Percentiles rank a stretch among this genome's conserved stretches.
Conservation (phyloP, 92 coral and sea anemone genomes). For the Zoanthus sociatus region DNA sequence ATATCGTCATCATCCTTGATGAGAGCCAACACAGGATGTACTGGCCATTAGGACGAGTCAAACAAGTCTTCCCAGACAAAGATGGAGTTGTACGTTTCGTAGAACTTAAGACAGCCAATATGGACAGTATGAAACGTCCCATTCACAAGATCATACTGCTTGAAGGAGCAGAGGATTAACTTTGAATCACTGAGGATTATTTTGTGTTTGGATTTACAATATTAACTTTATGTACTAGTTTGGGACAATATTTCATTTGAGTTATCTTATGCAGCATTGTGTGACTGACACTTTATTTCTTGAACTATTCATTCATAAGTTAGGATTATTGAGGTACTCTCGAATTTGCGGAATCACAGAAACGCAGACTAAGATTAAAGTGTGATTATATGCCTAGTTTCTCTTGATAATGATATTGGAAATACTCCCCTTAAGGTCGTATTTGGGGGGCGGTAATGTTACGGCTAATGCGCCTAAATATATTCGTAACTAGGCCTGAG, state of each 20-base stretch:
- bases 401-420: constrained; percentile 15
- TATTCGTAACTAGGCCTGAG: too few relatives aligned
- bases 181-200: not conserved
- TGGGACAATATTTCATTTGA: constrained; percentile 15
- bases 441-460: too few relatives aligned
- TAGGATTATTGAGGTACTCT: constrained; percentile 10
- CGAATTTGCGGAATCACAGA: not conserved
- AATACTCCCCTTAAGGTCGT: constrained; percentile 28
- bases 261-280: constrained; percentile 15
- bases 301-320: not conserved
- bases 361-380: constrained; percentile 1
- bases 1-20: not conserved
- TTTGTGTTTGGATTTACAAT: not conserved
- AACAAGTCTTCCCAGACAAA: not conserved
- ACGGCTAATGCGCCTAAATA: too few relatives aligned
- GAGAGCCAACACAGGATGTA: constrained; percentile 1
- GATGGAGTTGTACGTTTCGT: not conserved
- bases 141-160: not conserved
- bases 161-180: not conserved
- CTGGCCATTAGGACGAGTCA: constrained; percentile 8
- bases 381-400: constrained; percentile 26
- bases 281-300: constrained; percentile 17
- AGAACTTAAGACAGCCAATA: constrained; percentile 7
- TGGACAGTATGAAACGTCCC: not conserved
- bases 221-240: not conserved